Evolutionary conservation across 2,888 invertebrate species (phyloP), one percentile per base, ranked within the genome.

Genomic region (Pristionchus japonicus): DNA sequence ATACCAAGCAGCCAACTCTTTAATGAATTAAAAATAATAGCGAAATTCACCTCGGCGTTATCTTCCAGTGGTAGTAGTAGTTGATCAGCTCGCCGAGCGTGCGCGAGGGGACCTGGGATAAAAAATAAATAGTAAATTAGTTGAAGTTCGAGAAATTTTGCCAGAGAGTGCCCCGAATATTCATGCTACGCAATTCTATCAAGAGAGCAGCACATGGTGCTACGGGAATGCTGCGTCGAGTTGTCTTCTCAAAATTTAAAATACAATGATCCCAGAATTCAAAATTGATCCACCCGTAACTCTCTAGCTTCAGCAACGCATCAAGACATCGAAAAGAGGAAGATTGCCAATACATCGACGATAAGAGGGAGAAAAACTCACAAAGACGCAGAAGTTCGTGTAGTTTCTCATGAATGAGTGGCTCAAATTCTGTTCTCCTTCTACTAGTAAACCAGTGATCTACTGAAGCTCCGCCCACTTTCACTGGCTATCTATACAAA

Each of bases 11-110:
- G 13, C 13, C 17, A 7, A 49, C 2, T 49, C 13, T 17, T 31
- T 31, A 4, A 70, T 23, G n/a, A 43, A 43, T 77, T 77, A 43
- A 43, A 43, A 15, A 43, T 20, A 40, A 40, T 23, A 34, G 11
- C 15, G 40, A 17, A 77, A 77, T 43, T 40, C 3, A 91, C 91
- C 89, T 86, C 6, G 90, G 98, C 43, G 98, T 98, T 95, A 99
- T 99, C 95, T 99, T 99, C 99, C 99, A 99, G 88, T 98, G 96
- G 92, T 95, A 95, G 93, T 96, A 96, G 95, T 99, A 99, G 95
- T 98, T 98, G 23, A 99, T 98, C 90, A 99, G 95, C 95, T 99
- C 99, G 52, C 98, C 97, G 74, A 99, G 98, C 15, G 98, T 97
- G 92, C 98, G 96, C 88, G 98, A 98, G 93, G 97, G 96, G 82